Conservation (phyloP, 2,888 invertebrate species). For the Octonoba sinensis region DNA sequence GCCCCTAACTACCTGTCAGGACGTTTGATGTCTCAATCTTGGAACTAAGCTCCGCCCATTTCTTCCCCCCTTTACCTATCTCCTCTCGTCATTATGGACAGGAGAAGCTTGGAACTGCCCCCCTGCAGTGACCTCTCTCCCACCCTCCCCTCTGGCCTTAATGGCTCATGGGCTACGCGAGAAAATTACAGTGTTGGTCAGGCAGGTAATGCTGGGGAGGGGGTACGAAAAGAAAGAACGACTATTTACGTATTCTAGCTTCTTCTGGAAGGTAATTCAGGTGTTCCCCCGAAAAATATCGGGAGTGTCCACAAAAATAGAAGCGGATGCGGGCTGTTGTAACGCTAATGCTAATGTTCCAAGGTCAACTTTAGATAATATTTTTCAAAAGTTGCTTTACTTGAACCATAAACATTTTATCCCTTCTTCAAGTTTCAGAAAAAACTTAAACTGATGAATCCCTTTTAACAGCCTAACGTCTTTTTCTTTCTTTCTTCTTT, state of each 20-base stretch:
- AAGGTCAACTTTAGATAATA: no score
- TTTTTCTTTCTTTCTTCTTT: no score
- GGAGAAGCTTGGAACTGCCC: background rate
- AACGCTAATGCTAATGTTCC: no score
- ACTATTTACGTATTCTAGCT: slow-evolving; percentile 6
- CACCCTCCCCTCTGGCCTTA: slow-evolving; percentile 7
- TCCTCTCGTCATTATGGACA: slow-evolving; percentile 2
- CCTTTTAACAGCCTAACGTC: no score
- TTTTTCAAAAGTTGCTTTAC: no score
- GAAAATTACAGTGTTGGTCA: slow-evolving; percentile 55
- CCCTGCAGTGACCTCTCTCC: background rate
- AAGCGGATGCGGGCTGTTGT: background rate
- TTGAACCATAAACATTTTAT: no score
- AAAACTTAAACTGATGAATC: no score
- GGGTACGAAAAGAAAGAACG: background rate
- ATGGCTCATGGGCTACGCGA: slow-evolving; percentile 40
- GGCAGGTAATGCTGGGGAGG: slow-evolving; percentile 31
- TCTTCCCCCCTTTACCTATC: background rate
- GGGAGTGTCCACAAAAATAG: slow-evolving; percentile 5
- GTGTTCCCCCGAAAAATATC: background rate
- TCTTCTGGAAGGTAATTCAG: slow-evolving; percentile 17
- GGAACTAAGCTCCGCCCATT: slow-evolving; percentile 13
- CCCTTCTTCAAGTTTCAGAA: no score
- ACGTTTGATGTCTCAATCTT: slow-evolving; percentile 57
- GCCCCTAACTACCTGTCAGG: slow-evolving; percentile 59